Evolutionary conservation across 2,888 invertebrate genomes (phyloP), one percentile per base, ranked within the genome.

Genomic region (Parelbella ahira): DNA sequence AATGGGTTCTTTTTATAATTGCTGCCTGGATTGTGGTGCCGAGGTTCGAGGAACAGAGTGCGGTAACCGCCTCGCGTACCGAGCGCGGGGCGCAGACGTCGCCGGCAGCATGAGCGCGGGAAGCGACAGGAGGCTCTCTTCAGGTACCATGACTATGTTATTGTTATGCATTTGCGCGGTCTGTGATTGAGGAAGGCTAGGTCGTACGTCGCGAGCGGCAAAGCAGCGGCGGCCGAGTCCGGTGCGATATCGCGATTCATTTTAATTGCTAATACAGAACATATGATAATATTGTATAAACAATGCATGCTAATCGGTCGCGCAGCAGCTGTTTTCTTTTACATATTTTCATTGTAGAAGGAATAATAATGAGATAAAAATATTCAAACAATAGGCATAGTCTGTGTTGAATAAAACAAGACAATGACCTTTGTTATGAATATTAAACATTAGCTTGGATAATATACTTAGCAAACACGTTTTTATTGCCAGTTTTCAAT

Each of bases 1-100:
- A 75, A 73, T 78, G 78, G 81, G 81, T 81, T 84, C 83, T 86
- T 86, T 84, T 86, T 84, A 81, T 83, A 84, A 76, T 83, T 83
- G 80, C 82, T 86, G 84, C 79, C 74, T 83, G 83, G 81, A 83
- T 78, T 72, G 64, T 76, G 77, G 74, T 79, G 83, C 75, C 74
- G 75, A 67, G 62, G 62, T 60, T 68, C 68, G 70, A 77, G 74
- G 69, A 69, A 57, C 62, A 59, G 57, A 77, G 71, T 65, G 72
- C 54, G 64, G 62, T 59, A 59, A 58, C 61, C 56, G 61, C 59
- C 50, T 63, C 60, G 63, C 59, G 56, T 59, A 55, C 65, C 71
- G 64, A 71, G 71, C 66, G 74, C 61, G 56, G 50, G 59, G 53
- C 47, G 49, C 58, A 56, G 59, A 54, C 54, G 54, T 64, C 55